A percentile compares a stretch with the other conserved stretches of the same genome.
Conservation (phyloP, 2,888 invertebrate species). For the Ennomos erosarius region DNA sequence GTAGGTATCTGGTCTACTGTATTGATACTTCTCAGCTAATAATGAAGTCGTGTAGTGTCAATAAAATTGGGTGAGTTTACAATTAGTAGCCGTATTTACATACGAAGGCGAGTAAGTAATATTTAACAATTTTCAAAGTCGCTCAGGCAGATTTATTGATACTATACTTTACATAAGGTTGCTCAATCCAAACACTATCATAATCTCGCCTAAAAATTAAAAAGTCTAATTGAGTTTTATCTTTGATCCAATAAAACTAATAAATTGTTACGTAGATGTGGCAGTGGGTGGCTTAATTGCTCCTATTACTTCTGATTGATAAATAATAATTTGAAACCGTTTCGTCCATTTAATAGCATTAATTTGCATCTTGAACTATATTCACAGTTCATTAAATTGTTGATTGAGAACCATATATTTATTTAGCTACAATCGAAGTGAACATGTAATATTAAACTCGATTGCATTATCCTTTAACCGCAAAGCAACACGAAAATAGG, state of each 20-base stretch:
- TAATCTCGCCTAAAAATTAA: slow-evolving; percentile 27
- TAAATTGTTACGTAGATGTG: slow-evolving; percentile 12
- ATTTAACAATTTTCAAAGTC: slow-evolving; percentile 35
- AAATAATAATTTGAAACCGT: slow-evolving; percentile 23
- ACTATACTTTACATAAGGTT: slow-evolving; percentile 4
- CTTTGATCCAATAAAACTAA: slow-evolving; percentile 4
- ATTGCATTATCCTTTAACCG: slow-evolving; percentile 19
- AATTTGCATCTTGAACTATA: slow-evolving; percentile 26
- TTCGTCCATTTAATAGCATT: slow-evolving; percentile 23
- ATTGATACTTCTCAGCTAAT: slow-evolving; percentile 12
- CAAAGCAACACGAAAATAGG: slow-evolving; percentile 15
- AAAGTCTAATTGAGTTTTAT: slow-evolving; percentile 31
- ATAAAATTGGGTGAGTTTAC: slow-evolving; percentile 26
- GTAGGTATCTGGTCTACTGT: too few relatives aligned
- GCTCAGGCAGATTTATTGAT: slow-evolving; percentile 27
- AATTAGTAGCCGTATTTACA: slow-evolving; percentile 17
- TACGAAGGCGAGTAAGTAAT: slow-evolving; percentile 34
- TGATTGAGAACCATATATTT: slow-evolving; percentile 6
- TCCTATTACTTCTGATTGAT: slow-evolving; percentile 22
- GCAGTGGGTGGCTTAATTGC: slow-evolving; percentile 3
- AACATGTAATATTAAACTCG: slow-evolving; percentile 17
- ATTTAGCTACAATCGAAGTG: neutral
- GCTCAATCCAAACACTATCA: slow-evolving; percentile 24
- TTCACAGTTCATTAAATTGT: slow-evolving; percentile 18
- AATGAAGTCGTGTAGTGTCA: slow-evolving; percentile 18